Base-by-base conservation (phyloP, 2,113 vertebrate species). In the Panthera tigris region DNA sequence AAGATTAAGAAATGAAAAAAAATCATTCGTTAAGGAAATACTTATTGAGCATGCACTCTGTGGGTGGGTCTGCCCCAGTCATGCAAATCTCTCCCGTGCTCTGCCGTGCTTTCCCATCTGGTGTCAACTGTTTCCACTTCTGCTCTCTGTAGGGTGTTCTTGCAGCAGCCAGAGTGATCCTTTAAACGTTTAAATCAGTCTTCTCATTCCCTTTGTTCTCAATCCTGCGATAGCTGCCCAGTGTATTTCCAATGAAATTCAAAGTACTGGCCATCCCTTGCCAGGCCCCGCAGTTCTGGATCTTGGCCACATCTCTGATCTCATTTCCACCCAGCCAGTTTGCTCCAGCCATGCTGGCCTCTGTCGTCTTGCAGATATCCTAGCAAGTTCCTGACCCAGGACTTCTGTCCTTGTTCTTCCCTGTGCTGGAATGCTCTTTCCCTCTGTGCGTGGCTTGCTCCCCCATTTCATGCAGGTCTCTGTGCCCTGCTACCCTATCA, bases 1-100 rank as follows among this genome's bases (percentile, higher is more conserved):
- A 73, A 83, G 68, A 94, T 39, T 36, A 80, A 76, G 61, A 94
- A 61, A 79, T 96, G 29, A 84, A 80, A 93, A 80, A 93, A 71
- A 76, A 45, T 14, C 3, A 61, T 50, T 73, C 12, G 1, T 80
- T 81, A 86, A 71, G 57, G 0, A 68, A 81, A 39, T 11, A 8
- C 52, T 76, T 41, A 50, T 10, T 31, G 66, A 50, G 50, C 23
- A 61, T 16, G 41, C 36, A 27, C 27, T 29, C 8, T 92, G 61
- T n/a, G 45, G n/a, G 57, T 1, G 0, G 66, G 31, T 2, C 21
- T 23, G 4, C 68, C 7, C 36, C 23, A 29, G 23, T 21, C 16
- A 23, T 55, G 21, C 50, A 50, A 61, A 39, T 80, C 27, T 68
- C 61, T 25, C 16, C 50, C 66, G 13, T 19, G 52, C 74, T 36